Evolutionary conservation across 2,797 vertebrate species (phyloP).

Genomic region (Hylomyscus alleni): DNA sequence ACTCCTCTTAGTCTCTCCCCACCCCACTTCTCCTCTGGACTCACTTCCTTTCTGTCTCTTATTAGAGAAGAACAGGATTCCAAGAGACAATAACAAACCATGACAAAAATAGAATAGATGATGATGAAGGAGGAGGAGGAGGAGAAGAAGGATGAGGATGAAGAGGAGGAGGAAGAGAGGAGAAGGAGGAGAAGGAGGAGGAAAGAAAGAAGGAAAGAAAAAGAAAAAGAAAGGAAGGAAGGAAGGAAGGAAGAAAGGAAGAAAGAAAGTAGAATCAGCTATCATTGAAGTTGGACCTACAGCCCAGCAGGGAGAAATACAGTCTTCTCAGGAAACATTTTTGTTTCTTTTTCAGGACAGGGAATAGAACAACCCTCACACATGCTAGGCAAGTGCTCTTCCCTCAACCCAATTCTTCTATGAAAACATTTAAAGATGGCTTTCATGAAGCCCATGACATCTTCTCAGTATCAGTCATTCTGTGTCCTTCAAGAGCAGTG

Average conservation of each 20-base stretch:
- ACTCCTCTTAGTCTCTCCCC: background rate
- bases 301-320: background rate
- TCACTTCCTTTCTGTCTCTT: background rate
- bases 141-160: too few relatives aligned
- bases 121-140: too few relatives aligned
- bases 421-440: constrained; percentile 16
- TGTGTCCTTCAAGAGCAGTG: background rate
- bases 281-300: background rate
- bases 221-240: too few relatives aligned
- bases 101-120: background rate
- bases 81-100: background rate
- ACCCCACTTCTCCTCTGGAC: background rate
- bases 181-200: background rate
- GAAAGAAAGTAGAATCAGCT: background rate
- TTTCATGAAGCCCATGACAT: background rate
- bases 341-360: background rate
- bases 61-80: background rate
- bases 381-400: background rate
- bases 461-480: constrained; percentile 1
- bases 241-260: background rate
- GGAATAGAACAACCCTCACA: background rate
- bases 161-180: background rate
- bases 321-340: background rate
- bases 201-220: background rate
- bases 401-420: background rate